phyloP scores from a whole-genome alignment of 2,113 vertebrate species.

The Trogon melanurus region DNA sequence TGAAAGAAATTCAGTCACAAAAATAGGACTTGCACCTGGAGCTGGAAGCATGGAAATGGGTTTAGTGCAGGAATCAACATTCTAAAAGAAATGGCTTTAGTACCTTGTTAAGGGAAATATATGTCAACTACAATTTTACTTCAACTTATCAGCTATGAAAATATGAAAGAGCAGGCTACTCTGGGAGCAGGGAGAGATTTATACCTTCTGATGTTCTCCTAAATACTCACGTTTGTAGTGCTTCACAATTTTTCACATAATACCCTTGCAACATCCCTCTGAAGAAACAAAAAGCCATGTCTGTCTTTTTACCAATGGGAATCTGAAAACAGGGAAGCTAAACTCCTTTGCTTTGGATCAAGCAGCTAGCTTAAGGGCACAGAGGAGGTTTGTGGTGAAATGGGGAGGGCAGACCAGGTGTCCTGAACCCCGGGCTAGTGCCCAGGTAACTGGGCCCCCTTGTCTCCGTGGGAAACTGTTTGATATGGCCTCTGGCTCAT shows the following conservation, averaged over 20 bases:
- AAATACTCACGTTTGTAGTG: background rate
- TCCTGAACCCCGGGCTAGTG: background rate
- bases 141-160: background rate
- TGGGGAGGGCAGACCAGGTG: background rate
- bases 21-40: background rate
- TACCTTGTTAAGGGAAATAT: background rate
- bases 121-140: background rate
- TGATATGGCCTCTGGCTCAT: background rate
- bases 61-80: background rate
- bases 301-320: background rate
- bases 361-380: background rate
- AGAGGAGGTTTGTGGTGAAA: background rate
- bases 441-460: background rate
- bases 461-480: background rate
- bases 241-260: background rate
- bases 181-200: background rate
- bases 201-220: conserved; percentile 14
- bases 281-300: background rate
- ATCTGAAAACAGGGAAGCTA: background rate
- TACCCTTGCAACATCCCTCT: background rate
- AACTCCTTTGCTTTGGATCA: background rate
- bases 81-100: background rate
- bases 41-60: background rate
- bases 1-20: background rate
- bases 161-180: background rate